A percentile compares a stretch with the other conserved stretches of the same genome.
phyloP scores from a whole-genome alignment of 1,140 invertebrate species.

The Tetramorium simillimum region DNA sequence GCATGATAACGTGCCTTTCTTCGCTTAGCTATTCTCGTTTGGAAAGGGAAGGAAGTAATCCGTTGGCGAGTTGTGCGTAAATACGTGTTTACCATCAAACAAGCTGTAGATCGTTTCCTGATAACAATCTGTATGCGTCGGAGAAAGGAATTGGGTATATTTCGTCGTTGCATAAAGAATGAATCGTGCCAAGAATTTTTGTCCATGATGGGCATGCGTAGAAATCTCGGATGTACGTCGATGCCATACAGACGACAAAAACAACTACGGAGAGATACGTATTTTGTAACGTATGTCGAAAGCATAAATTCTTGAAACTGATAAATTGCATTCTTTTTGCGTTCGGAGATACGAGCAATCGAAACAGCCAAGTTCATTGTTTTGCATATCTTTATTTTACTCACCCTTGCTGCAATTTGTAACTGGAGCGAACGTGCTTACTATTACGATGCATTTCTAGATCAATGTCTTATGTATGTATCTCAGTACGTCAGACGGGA shows the following conservation, averaged over 20 bases:
- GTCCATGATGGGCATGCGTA: constrained; percentile 7
- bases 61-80: constrained; percentile 24
- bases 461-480: constrained; percentile 51
- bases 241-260: constrained; percentile 1
- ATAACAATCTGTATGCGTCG: constrained; percentile 17
- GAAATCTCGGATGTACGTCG: constrained; percentile 24
- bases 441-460: constrained; percentile 38
- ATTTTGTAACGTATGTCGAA: constrained; percentile 19
- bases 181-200: constrained; percentile 36
- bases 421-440: neutral
- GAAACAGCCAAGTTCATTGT: constrained; percentile 24
- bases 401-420: neutral
- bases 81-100: constrained; percentile 14
- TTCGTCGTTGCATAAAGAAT: constrained; percentile 41
- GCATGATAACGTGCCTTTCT: constrained; percentile 13
- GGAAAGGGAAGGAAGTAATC: constrained; percentile 26
- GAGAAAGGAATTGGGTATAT: constrained; percentile 45
- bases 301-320: neutral
- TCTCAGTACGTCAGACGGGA: neutral
- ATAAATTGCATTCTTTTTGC: neutral
- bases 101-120: neutral
- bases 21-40: neutral
- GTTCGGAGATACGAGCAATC: neutral
- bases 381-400: constrained; percentile 28
- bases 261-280: neutral